Base-by-base conservation (phyloP, 2,113 vertebrate genomes). In the Forbesichthys papilliferus region DNA sequence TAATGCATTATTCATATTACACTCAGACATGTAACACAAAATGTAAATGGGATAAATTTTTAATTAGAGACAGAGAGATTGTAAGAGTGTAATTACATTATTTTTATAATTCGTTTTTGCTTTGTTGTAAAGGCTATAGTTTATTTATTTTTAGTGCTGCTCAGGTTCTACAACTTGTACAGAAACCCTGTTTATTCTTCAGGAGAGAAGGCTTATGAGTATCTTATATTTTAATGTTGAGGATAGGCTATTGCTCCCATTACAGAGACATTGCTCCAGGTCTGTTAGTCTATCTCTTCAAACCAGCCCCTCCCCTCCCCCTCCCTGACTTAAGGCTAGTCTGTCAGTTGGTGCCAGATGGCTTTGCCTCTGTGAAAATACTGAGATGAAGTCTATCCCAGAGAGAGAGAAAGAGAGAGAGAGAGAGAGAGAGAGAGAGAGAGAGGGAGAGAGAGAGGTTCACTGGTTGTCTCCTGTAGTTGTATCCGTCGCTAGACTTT, bases 301-400 rank as follows among this genome's bases (percentile, higher is more conserved):
- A 27, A 61, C 13, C 12, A 47, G 14, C 63, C 27, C 82, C 27
- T 33, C 46, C 64, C 34, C 83, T 20, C 46, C 46, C 60, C 66
- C 62, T 74, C 75, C 70, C 81, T 84, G 83, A 83, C 69, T 83
- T 73, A 66, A 14, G 33, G 18, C 64, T 47, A 58, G 54, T 53
- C 84, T 67, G 72, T 80, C 81, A 78, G 84, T 74, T 77, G 69
- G 82, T 68, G 78, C 82, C 91, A 92, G 88, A 92, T 93, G 92
- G 88, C 84, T 87, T 71, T 78, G 56, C 65, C 80, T 64, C 60
- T 84, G 84, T 67, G 79, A 77, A 87, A 87, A 71, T 11, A 36
- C 47, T 60, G 64, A 81, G 77, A 86, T 84, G 87, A 87, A 80
- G 61, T 78, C 78, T 77, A 71, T 85, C 75, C 80, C 77, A 66